These are phyloP conservation scores for Acromyrmex charruanus DNA, from an alignment of 1,140 invertebrate species.

Conservation along the genomic window DNA sequence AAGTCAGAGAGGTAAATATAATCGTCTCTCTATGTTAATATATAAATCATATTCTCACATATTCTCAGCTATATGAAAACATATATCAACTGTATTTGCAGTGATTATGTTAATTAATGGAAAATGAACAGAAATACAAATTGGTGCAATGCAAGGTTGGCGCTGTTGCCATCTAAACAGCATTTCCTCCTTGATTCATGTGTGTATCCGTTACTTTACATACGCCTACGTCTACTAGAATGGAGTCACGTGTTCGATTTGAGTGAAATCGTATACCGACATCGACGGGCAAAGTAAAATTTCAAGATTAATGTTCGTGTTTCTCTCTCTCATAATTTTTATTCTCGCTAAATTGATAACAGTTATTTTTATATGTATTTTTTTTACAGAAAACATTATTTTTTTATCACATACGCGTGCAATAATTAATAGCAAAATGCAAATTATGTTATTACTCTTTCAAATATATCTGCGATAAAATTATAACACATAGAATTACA, in stretches of 20 bases:
- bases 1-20: background rate
- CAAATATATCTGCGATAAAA: constrained; percentile 13
- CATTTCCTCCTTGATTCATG: constrained; percentile 25
- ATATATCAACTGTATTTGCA: background rate
- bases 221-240: constrained; percentile 23
- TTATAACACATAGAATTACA: background rate
- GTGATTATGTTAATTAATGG: constrained; percentile 19
- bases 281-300: background rate
- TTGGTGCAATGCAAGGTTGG: background rate
- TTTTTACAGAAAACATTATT: background rate
- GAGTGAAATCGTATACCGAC: constrained; percentile 27
- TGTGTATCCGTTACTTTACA: constrained; percentile 39
- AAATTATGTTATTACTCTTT: background rate
- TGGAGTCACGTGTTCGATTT: constrained; percentile 17
- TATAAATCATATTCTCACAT: background rate
- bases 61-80: background rate
- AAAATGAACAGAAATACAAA: constrained; percentile 1
- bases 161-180: constrained; percentile 26
- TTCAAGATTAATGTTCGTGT: background rate
- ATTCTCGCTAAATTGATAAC: constrained; percentile 5
- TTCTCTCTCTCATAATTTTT: background rate
- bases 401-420: background rate
- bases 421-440: background rate
- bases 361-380: constrained; percentile 6
- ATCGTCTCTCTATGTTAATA: background rate